phyloP scores from a whole-genome alignment of 2,113 vertebrate species.

The Indri indri region DNA sequence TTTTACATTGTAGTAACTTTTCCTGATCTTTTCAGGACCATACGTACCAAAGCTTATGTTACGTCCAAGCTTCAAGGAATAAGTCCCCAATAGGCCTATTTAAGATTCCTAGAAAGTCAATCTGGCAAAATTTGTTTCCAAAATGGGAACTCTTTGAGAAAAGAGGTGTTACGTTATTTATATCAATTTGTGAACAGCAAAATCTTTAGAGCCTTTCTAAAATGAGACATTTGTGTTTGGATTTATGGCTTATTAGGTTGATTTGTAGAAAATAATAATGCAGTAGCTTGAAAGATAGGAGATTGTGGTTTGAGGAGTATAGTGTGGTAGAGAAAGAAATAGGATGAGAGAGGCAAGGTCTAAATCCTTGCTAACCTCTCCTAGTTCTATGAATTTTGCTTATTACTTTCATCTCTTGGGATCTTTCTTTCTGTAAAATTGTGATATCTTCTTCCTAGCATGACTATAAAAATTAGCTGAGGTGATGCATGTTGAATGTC shows the following conservation, averaged over 20 bases:
- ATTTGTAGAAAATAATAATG: constrained; percentile 9
- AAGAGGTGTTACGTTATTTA: not conserved
- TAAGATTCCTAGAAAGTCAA: constrained; percentile 44
- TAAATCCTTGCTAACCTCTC: not conserved
- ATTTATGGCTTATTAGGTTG: not conserved
- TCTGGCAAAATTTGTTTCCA: constrained; percentile 28
- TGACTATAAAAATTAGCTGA: not conserved
- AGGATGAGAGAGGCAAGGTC: not conserved
- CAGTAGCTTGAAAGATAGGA: not conserved
- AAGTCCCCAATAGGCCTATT: not conserved
- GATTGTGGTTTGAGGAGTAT: not conserved
- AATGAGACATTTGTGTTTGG: constrained; percentile 31
- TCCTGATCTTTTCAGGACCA: not conserved
- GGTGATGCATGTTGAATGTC: not conserved
- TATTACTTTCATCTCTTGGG: not conserved
- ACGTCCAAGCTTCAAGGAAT: not conserved
- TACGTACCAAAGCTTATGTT: not conserved
- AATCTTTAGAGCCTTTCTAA: not conserved
- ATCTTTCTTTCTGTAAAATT: not conserved
- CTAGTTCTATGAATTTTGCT: not conserved
- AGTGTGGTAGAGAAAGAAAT: not conserved
- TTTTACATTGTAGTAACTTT: not conserved
- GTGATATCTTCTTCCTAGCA: not conserved
- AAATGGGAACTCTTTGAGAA: constrained; percentile 27
- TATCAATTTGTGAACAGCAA: not conserved